Evolutionary conservation across 2,113 vertebrate species (phyloP), one percentile per base, ranked within the genome.

Genomic region (Gracilinanus agilis): DNA sequence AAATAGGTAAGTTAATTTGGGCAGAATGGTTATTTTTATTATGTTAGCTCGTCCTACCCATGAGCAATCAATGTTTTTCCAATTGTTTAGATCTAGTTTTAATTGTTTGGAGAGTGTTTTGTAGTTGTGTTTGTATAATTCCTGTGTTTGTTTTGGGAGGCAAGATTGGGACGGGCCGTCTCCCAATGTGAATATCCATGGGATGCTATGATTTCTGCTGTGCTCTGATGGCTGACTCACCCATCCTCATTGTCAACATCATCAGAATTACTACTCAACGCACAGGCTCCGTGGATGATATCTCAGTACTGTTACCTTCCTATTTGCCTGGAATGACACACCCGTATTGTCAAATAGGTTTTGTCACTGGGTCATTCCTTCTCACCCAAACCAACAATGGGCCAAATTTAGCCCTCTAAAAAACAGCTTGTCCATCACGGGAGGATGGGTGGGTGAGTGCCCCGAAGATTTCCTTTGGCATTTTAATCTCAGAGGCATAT

Each of bases 391-490:
- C 8, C 89, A 92, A 97, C 94, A 96, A 96, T 95, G 94, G 90
- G 54, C 49, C 90, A 44, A 90, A 67, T 93, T 94, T 93, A 97
- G 91, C 55, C 61, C 55, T 54, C 89, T 93, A 96, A 96, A 97
- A 96, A 97, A 58, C 9, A 94, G 92, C 56, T 55, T 54, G 92
- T 97, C 92, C 95, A 54, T 96, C 95, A 94, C 90, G 40, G 92
- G 27, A 88, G 55, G 90, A 90, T 24, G 1, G 75, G 61, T 95
- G 94, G 94, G 83, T 44, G n/a, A 89, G 91, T 40, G 55, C 90
- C 93, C 44, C 54, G 93, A 94, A 92, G n/a, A 40, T 96, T 97
- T 97, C 95, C 93, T 95, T 94, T 67, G 58, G 94, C 94, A 96
- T 97, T 92, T 93, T 93, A 96, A 94, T 93, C 90, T 53, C 91